Conservation (phyloP, 2,113 vertebrate species). For the Megaceryle maxima region DNA sequence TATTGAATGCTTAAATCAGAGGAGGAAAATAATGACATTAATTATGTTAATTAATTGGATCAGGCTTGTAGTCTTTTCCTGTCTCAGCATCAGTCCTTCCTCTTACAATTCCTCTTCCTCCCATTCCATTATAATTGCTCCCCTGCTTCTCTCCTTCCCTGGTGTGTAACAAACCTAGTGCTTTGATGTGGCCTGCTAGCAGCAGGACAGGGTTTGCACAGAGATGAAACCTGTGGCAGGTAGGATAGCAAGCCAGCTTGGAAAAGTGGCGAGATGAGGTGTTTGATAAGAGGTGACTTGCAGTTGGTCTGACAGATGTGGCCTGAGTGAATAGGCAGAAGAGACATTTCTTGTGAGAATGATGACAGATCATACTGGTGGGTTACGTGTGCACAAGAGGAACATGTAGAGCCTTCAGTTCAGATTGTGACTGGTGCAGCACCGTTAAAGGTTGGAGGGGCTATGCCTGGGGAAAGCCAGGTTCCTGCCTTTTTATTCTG, state of each 20-base stretch:
- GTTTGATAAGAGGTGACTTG: background rate
- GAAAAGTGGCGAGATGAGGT: background rate
- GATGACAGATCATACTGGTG: background rate
- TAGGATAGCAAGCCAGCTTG: background rate
- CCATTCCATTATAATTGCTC: constrained; percentile 36
- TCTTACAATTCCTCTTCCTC: constrained; percentile 56
- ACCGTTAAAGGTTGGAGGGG: background rate
- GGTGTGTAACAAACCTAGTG: background rate
- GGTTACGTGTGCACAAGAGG: fast-evolving
- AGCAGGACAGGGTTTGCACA: background rate
- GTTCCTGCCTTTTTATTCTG: background rate
- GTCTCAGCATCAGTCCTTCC: constrained; percentile 59
- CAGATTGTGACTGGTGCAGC: background rate
- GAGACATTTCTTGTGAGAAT: fast-evolving
- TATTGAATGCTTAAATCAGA: constrained; percentile 53
- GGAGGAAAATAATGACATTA: constrained; percentile 61
- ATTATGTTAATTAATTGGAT: constrained; percentile 65
- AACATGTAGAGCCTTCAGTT: background rate
- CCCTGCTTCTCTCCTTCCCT: background rate
- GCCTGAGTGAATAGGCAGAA: background rate
- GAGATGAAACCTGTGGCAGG: background rate
- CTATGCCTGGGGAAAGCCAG: background rate
- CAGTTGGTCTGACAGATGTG: background rate
- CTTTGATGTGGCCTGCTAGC: background rate
- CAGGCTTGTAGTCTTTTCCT: constrained; percentile 49